phyloP scores from a whole-genome alignment of 2,797 vertebrate genomes.

The Sebastes hubbsi region DNA sequence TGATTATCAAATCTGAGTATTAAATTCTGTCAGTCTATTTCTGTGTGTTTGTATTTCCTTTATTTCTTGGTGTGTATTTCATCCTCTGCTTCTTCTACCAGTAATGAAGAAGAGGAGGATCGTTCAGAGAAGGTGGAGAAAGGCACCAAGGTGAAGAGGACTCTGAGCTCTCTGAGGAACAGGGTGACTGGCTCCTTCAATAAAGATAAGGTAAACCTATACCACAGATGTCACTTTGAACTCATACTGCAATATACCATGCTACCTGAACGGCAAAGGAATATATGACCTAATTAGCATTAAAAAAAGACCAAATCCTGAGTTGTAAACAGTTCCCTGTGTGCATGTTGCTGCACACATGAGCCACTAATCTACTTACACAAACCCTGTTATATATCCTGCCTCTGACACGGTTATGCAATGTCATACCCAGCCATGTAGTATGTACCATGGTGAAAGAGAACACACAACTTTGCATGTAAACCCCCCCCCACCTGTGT shows the following conservation, averaged over 20 bases:
- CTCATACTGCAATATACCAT: background rate
- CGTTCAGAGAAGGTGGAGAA: constrained; percentile 85
- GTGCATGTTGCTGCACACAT: background rate
- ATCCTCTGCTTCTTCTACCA: constrained; percentile 48
- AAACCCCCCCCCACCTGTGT: background rate
- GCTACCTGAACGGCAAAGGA: background rate
- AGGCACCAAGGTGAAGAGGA: constrained; percentile 90
- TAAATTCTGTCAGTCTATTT: background rate
- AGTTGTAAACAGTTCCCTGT: constrained; percentile 23
- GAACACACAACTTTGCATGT: background rate
- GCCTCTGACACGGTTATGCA: constrained; percentile 3
- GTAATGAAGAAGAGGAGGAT: constrained; percentile 83
- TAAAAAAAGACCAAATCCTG: background rate
- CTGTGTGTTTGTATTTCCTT: background rate
- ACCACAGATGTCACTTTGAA: background rate
- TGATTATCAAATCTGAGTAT: background rate
- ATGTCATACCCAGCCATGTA: background rate
- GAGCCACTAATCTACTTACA: constrained; percentile 40
- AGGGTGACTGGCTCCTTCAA: constrained; percentile 92
- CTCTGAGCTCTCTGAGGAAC: constrained; percentile 91
- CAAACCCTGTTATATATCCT: constrained; percentile 30
- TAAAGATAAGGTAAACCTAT: constrained; percentile 91
- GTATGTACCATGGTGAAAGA: background rate
- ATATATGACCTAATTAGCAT: background rate
- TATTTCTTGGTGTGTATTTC: background rate